Evolutionary conservation across 2,797 vertebrate species (phyloP).

Genomic region (Sebastes paucispinis): DNA sequence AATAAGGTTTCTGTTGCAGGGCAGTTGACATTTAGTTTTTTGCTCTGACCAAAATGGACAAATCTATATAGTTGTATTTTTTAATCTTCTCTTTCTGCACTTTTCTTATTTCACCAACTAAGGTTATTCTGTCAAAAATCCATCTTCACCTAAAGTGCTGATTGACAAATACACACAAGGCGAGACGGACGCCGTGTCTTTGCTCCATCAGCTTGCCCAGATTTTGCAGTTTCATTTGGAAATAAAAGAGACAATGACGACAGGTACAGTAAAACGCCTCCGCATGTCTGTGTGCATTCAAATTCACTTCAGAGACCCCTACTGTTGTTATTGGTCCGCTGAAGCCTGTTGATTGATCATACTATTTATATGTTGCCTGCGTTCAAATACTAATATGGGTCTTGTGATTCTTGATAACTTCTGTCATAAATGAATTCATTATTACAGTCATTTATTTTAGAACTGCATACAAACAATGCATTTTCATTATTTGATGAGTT

Average conservation of each 20-base stretch:
- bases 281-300: background rate
- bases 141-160: slow-evolving; percentile 69
- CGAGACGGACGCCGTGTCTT: slow-evolving; percentile 82
- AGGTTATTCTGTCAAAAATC: slow-evolving; percentile 45
- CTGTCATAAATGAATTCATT: background rate
- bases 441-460: background rate
- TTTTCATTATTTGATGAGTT: background rate
- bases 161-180: slow-evolving; percentile 83
- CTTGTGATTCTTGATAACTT: background rate
- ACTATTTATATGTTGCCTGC: background rate
- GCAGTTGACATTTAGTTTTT: background rate
- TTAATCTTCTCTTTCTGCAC: background rate
- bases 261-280: slow-evolving; percentile 61
- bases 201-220: slow-evolving; percentile 87
- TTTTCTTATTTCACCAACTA: background rate
- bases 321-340: background rate
- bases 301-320: background rate
- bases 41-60: background rate
- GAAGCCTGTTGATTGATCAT: background rate
- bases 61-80: background rate
- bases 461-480: background rate
- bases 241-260: slow-evolving; percentile 89
- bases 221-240: slow-evolving; percentile 83
- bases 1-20: background rate
- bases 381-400: background rate